Conservation (phyloP, 2,797 vertebrate genomes). For the Ctenopoma multispine region DNA sequence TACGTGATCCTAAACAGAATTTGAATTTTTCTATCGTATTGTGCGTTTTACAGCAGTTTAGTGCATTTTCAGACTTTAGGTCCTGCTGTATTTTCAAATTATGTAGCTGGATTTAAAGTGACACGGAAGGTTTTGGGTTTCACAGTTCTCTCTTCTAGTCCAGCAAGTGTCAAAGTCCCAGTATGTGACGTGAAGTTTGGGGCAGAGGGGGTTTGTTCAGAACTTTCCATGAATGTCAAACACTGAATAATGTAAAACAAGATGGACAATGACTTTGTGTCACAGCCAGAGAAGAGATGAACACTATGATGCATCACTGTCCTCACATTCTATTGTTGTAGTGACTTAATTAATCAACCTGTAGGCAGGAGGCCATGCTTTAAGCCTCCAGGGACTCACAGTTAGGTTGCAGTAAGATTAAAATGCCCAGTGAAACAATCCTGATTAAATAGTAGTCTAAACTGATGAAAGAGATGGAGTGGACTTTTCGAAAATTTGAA, state of each 20-base stretch:
- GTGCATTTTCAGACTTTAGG: no score
- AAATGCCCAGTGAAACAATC: slow-evolving; percentile 37
- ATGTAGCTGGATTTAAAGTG: not conserved
- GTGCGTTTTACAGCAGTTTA: no score
- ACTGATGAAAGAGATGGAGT: slow-evolving; percentile 38
- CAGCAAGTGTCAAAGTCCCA: slow-evolving; percentile 17
- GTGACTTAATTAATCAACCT: slow-evolving; percentile 58
- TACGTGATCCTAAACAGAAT: not conserved
- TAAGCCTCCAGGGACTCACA: slow-evolving; percentile 6
- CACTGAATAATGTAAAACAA: slow-evolving; percentile 11
- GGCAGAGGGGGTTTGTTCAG: slow-evolving; percentile 10
- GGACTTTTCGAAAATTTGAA: slow-evolving; percentile 11
- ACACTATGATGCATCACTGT: slow-evolving; percentile 50
- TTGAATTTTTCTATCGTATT: not conserved
- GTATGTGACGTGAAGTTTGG: slow-evolving; percentile 29
- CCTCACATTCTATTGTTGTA: slow-evolving; percentile 35
- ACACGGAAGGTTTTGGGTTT: not conserved
- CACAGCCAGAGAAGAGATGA: slow-evolving; percentile 33
- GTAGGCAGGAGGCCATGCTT: slow-evolving; percentile 22
- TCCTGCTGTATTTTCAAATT: not conserved
- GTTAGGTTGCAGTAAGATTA: slow-evolving; percentile 35
- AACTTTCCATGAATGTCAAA: slow-evolving; percentile 42
- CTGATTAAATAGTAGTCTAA: slow-evolving; percentile 27
- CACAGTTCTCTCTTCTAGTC: not conserved
- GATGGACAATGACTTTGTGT: slow-evolving; percentile 28